Percentiles rank a stretch among this genome's conserved stretches.
Conservation (phyloP, 2,113 vertebrate species). For the Nasalis larvatus region DNA sequence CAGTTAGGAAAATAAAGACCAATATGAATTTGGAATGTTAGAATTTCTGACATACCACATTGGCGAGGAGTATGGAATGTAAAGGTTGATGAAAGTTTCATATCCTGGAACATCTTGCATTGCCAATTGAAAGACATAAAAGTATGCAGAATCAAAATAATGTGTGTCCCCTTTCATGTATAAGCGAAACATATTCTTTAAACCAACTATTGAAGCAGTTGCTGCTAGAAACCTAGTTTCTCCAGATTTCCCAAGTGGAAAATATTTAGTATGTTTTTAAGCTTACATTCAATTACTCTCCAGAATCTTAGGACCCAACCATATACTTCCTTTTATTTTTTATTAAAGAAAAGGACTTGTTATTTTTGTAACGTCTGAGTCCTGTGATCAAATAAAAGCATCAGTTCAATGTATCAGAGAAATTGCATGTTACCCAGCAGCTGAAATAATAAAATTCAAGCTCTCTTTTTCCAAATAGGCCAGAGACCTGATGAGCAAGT, state of each 20-base stretch:
- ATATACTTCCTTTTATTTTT: slow-evolving; percentile 56
- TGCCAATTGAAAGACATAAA: not conserved
- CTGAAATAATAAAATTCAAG: slow-evolving; percentile 35
- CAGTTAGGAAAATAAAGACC: slow-evolving; percentile 43
- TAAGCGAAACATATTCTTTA: not conserved
- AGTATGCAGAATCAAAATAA: not conserved
- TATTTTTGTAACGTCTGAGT: not conserved
- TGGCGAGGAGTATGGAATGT: not conserved
- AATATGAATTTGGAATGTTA: slow-evolving; percentile 54
- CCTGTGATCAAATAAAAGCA: slow-evolving; percentile 24
- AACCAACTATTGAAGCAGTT: not conserved
- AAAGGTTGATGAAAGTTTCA: not conserved
- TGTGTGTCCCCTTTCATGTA: not conserved
- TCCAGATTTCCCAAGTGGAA: slow-evolving; percentile 53
- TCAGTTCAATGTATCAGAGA: not conserved
- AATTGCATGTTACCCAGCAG: not conserved
- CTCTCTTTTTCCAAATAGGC: slow-evolving; percentile 7
- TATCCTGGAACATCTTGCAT: not conserved
- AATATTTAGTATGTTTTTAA: slow-evolving; percentile 43
- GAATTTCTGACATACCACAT: slow-evolving; percentile 26
- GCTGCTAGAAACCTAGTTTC: not conserved
- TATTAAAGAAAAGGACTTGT: slow-evolving; percentile 46
- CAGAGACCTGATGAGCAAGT: not conserved
- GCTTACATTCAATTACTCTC: slow-evolving; percentile 30
- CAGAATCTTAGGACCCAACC: slow-evolving; percentile 14